A percentile compares a stretch with the other conserved stretches of the same genome.
phyloP scores from a whole-genome alignment of 2,888 invertebrate species.

The Ophioninae sp. region DNA sequence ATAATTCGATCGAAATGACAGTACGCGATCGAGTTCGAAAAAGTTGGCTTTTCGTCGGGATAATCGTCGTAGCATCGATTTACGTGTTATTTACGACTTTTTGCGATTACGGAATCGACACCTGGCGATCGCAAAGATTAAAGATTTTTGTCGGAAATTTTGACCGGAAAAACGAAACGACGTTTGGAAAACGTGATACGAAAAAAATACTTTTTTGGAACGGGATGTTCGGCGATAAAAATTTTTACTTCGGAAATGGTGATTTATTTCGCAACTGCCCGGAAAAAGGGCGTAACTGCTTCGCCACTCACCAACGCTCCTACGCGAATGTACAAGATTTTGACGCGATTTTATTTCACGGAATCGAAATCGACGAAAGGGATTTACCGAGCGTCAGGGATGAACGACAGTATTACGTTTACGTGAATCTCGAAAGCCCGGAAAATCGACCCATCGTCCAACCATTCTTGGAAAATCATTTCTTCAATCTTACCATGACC shows the following conservation, averaged over 20 bases:
- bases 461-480: constrained; percentile 71
- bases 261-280: constrained; percentile 69
- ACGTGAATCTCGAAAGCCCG: constrained; percentile 82
- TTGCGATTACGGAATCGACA: constrained; percentile 54
- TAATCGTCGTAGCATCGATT: constrained; percentile 49
- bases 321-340: constrained; percentile 78
- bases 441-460: constrained; percentile 67
- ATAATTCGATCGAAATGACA: constrained; percentile 17
- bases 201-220: constrained; percentile 76
- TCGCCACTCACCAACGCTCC: constrained; percentile 78
- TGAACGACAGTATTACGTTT: constrained; percentile 82
- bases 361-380: constrained; percentile 72
- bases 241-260: constrained; percentile 71
- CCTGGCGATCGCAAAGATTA: constrained; percentile 23
- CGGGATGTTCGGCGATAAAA: constrained; percentile 70
- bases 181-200: background rate
- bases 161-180: background rate
- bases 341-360: constrained; percentile 83
- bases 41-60: constrained; percentile 48
- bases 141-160: background rate
- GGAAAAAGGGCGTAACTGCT: constrained; percentile 80
- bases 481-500: constrained; percentile 84
- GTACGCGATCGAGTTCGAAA: constrained; percentile 28
- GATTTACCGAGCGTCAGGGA: constrained; percentile 78
- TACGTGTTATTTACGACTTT: constrained; percentile 59